Conservation (phyloP, 2,888 invertebrate species). For the Pardosa pseudoannulata region DNA sequence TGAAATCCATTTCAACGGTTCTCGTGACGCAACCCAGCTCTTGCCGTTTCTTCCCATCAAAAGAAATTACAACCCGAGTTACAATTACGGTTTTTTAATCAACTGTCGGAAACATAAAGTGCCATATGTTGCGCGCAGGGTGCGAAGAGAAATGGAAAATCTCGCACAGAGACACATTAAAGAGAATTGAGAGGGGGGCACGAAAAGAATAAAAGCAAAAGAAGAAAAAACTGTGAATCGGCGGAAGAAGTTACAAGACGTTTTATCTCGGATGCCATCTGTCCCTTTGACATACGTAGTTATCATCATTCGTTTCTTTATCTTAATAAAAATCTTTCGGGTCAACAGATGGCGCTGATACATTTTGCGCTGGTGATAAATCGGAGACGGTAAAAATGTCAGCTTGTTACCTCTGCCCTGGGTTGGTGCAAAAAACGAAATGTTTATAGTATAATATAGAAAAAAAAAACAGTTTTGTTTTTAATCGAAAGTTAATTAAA, state of each 20-base stretch:
- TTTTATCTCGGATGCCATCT: conserved; percentile 66
- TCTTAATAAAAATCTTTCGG: conserved; percentile 66
- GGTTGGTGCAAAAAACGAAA: neutral
- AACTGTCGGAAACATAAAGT: conserved; percentile 11
- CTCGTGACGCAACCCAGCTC: neutral
- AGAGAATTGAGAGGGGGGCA: conserved; percentile 33
- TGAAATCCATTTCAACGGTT: neutral
- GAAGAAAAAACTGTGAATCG: conserved; percentile 16
- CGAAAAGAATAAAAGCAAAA: too few species aligned
- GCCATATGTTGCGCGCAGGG: conserved; percentile 35
- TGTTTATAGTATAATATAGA: neutral
- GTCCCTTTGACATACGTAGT: conserved; percentile 37
- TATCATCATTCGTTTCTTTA: conserved; percentile 43
- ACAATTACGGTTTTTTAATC: conserved; percentile 10
- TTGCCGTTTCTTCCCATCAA: neutral
- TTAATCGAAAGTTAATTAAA: neutral
- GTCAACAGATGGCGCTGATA: conserved; percentile 53
- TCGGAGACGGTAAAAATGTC: conserved; percentile 13
- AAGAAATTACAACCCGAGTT: neutral
- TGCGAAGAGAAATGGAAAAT: conserved; percentile 21
- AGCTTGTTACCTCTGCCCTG: conserved; percentile 2
- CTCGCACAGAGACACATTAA: conserved; percentile 40
- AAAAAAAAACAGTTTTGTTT: neutral
- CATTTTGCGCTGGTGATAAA: conserved; percentile 11
- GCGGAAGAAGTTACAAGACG: conserved; percentile 43